A percentile compares a stretch with the other conserved stretches of the same genome.
phyloP scores from a whole-genome alignment of 2,113 vertebrate genomes.

The Petromus typicus region DNA sequence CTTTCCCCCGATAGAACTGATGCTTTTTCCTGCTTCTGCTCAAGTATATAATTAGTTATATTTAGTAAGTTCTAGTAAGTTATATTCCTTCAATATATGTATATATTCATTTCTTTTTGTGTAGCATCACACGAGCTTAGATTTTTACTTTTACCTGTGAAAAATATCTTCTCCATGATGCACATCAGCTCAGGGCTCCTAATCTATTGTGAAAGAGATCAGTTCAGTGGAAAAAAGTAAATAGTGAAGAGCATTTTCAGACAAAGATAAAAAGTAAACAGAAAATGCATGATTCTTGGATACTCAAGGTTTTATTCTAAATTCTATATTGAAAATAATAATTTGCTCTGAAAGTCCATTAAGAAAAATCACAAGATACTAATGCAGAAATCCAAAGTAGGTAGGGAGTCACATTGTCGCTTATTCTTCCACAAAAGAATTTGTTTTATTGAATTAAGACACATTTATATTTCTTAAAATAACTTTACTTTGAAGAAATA shows the following conservation, averaged over 20 bases:
- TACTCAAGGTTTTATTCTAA: not conserved
- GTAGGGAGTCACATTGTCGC: not conserved
- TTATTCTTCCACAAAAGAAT: not conserved
- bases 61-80: not conserved
- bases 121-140: not conserved
- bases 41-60: constrained; percentile 2
- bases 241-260: not conserved
- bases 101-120: not conserved
- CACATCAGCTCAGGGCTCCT: not conserved
- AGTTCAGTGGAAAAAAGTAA: not conserved
- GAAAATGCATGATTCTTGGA: not conserved
- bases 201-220: not conserved
- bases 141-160: not conserved
- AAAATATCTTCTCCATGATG: not conserved
- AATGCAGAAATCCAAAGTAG: not conserved
- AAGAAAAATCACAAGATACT: not conserved
- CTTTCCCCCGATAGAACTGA: not conserved
- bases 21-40: not conserved
- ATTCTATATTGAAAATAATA: not conserved
- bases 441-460: constrained; percentile 17
- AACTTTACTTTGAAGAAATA: not conserved
- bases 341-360: not conserved
- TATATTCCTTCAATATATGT: not conserved
- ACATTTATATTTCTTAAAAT: not conserved
- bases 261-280: not conserved